Evolutionary conservation across 2,888 invertebrate species (phyloP).

Genomic region (Keiferia lycopersicella): DNA sequence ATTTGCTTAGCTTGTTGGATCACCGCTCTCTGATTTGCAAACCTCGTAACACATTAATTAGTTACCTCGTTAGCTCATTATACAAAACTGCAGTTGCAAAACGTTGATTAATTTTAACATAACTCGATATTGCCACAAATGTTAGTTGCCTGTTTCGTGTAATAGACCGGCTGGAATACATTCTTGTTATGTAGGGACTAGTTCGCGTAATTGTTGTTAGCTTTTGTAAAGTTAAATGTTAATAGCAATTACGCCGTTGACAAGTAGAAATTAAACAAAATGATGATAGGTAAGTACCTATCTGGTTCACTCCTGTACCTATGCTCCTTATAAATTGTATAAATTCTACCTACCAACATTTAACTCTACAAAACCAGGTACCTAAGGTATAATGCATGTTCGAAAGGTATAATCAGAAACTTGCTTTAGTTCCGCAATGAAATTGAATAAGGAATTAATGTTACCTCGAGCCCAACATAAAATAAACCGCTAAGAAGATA

Average conservation of each 20-base stretch:
- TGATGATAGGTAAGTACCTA: too few relatives aligned
- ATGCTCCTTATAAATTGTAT: too few relatives aligned
- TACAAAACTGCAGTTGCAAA: conserved; percentile 25
- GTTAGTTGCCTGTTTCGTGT: background rate
- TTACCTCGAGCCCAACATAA: conserved; percentile 36
- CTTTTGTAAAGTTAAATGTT: background rate
- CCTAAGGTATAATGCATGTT: background rate
- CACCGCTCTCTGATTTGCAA: background rate
- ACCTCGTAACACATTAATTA: conserved; percentile 28
- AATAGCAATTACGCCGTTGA: conserved; percentile 11
- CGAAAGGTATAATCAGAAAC: background rate
- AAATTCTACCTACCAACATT: too few relatives aligned
- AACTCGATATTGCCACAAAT: background rate
- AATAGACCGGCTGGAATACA: conserved; percentile 9
- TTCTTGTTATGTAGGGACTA: conserved; percentile 3
- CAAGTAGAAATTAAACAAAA: background rate
- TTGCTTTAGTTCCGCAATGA: background rate
- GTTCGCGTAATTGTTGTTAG: conserved; percentile 10
- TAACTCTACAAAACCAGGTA: background rate
- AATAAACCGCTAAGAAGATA: conserved; percentile 33
- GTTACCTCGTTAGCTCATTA: conserved; percentile 27
- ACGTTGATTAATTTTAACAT: conserved; percentile 23
- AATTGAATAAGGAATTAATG: conserved; percentile 17
- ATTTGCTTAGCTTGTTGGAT: background rate
- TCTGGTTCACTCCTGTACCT: too few relatives aligned